Conservation (phyloP, 2,113 vertebrate species). For the Morone chrysops region DNA sequence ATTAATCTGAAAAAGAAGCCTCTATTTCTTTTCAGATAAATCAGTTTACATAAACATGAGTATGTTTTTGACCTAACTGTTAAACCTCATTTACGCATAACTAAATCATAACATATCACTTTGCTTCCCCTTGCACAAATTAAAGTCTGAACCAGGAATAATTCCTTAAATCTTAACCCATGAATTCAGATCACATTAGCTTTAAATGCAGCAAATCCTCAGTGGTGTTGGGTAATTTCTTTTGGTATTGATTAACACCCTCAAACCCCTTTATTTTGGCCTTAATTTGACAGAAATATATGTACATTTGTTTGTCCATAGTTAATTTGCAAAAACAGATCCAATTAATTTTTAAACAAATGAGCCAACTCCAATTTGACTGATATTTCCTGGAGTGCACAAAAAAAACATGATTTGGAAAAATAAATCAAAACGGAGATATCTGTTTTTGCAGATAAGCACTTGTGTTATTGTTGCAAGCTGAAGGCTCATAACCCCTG, state of each 20-base stretch:
- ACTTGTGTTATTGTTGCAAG: not conserved
- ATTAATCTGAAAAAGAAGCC: too few species aligned
- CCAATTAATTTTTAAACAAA: not conserved
- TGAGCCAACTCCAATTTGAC: not conserved
- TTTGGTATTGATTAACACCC: too few species aligned
- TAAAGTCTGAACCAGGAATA: not conserved
- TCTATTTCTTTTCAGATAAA: not conserved
- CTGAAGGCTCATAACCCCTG: conserved; percentile 6
- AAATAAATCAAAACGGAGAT: not conserved
- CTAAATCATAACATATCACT: not conserved
- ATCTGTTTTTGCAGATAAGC: not conserved
- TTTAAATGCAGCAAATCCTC: not conserved
- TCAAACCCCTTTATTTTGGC: not conserved
- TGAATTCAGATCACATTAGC: conserved; percentile 1
- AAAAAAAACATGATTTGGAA: not conserved
- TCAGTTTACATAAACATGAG: not conserved
- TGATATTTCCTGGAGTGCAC: not conserved
- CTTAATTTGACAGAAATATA: not conserved
- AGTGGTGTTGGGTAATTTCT: not conserved
- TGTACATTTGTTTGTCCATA: not conserved
- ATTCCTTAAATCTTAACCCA: not conserved
- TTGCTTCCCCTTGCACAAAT: not conserved
- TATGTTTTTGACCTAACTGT: not conserved
- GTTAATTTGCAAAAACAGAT: not conserved
- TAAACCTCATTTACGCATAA: not conserved